These are phyloP conservation scores for Ectemnius continuus DNA, from an alignment of 2,888 invertebrate genomes.

Conservation along the genomic window DNA sequence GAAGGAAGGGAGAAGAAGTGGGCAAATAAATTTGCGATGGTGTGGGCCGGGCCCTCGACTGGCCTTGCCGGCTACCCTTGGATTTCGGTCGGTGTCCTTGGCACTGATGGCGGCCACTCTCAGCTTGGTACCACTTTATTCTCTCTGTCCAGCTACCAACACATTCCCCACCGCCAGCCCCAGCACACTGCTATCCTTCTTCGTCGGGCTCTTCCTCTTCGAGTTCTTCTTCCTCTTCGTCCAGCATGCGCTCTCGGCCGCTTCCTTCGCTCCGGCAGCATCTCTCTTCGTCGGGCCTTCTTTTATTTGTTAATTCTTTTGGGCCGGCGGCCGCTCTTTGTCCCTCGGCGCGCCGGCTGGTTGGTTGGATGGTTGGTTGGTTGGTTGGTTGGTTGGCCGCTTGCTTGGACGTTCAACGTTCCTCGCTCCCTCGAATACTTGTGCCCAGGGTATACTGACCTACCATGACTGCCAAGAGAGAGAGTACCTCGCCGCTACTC, in stretches of 20 bases:
- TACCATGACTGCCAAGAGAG: constrained; percentile 58
- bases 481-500: constrained; percentile 61
- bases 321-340: constrained; percentile 65
- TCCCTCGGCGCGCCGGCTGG: constrained; percentile 63
- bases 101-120: constrained; percentile 64
- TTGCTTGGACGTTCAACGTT: constrained; percentile 62
- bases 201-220: constrained; percentile 11
- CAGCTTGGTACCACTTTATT: constrained; percentile 59
- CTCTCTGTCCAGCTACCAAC: constrained; percentile 41
- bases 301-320: constrained; percentile 65
- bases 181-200: constrained; percentile 26
- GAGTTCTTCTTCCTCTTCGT: constrained; percentile 14
- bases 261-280: constrained; percentile 11
- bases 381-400: constrained; percentile 35
- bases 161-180: constrained; percentile 37
- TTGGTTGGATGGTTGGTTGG: constrained; percentile 59
- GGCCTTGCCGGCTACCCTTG: constrained; percentile 63
- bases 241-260: constrained; percentile 9
- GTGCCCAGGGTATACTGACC: constrained; percentile 60
- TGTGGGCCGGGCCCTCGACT: constrained; percentile 51
- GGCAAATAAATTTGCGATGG: constrained; percentile 51
- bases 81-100: constrained; percentile 67
- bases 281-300: constrained; percentile 37
- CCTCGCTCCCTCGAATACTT: constrained; percentile 64
- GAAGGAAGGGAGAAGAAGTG: not conserved